Conservation (phyloP, 2,888 invertebrate species). For the Lasioglossum vierecki region DNA sequence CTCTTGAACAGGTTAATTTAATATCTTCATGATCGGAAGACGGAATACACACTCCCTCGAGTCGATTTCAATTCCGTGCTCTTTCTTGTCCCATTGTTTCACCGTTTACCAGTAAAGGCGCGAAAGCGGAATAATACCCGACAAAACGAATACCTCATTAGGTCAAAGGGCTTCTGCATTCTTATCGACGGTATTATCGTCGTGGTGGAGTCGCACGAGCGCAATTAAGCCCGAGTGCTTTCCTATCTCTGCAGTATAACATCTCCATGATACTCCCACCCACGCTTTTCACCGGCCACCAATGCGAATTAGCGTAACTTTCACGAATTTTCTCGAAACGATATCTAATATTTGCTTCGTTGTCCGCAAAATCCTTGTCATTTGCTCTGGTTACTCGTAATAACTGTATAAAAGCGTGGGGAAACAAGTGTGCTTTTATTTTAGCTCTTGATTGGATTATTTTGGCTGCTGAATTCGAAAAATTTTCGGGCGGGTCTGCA, state of each 20-base stretch:
- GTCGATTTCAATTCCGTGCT: neutral
- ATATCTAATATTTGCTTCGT: neutral
- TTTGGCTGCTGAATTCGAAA: neutral
- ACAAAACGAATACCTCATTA: conserved; percentile 29
- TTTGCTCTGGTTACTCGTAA: neutral
- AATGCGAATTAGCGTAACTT: conserved; percentile 19
- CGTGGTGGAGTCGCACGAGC: conserved; percentile 21
- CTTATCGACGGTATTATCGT: conserved; percentile 44
- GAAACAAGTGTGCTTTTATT: neutral
- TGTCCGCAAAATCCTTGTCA: neutral
- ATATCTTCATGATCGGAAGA: neutral
- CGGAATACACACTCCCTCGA: neutral
- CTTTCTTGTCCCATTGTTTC: neutral
- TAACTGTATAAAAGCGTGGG: too few relatives aligned
- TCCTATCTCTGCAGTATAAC: conserved; percentile 38
- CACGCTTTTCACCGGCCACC: neutral
- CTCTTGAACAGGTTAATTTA: neutral
- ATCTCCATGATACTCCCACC: conserved; percentile 26
- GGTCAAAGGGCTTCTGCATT: conserved; percentile 28
- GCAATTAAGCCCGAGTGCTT: conserved; percentile 46
- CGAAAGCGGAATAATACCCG: neutral
- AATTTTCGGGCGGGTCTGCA: too few relatives aligned
- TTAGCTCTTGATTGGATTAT: neutral
- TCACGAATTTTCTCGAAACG: neutral
- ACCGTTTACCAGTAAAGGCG: neutral